Evolutionary conservation across 2,888 invertebrate species (phyloP), one percentile per base, ranked within the genome.

Genomic region (Xestoiulus laeticollis): DNA sequence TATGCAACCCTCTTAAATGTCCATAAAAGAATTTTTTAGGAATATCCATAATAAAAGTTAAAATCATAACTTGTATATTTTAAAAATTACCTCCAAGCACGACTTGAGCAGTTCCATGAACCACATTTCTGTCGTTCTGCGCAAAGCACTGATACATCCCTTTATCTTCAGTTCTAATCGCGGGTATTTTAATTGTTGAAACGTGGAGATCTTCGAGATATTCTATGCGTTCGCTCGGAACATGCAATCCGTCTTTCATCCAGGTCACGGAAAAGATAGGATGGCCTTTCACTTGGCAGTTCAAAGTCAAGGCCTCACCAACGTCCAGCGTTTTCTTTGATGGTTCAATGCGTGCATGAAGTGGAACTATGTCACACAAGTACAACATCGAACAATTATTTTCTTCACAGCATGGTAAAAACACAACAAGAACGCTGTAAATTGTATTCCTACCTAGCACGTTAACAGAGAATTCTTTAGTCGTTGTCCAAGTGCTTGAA

Each of bases 111-210:
- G n/a, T n/a, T 10, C 78, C 26, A 19, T 84, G 43, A 8, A 43
- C 84, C 38, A 84, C 43, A 10, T 43, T 22, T 22, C 22, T 19
- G 5, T 68, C 87, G 30, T 43, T 84, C 14, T 87, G 78, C 14
- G 59, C 59, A 32, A 85, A 87, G 53, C 85, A 87, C 32, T 87
- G 85, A 85, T 87, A 85, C 85, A 87, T 85, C 85, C 85, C 85
- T 48, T 87, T 87, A 38, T 87, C 30, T 30, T 87, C 43, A 5
- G 85, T 30, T 48, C 19, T 48, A 2, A 85, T n/a, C 3, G 44
- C 48, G 5, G 78, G 22, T 2, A 87, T 85, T 8, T 43, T 16
- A 12, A 87, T 30, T 12, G 22, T 84, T 30, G 87, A 85, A 48
- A 33, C 5, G 1, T 16, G 10, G 19, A n/a, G 48, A 16, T 44